Conservation (phyloP, 2,797 vertebrate genomes). For the Gymnoscopelus braueri region DNA sequence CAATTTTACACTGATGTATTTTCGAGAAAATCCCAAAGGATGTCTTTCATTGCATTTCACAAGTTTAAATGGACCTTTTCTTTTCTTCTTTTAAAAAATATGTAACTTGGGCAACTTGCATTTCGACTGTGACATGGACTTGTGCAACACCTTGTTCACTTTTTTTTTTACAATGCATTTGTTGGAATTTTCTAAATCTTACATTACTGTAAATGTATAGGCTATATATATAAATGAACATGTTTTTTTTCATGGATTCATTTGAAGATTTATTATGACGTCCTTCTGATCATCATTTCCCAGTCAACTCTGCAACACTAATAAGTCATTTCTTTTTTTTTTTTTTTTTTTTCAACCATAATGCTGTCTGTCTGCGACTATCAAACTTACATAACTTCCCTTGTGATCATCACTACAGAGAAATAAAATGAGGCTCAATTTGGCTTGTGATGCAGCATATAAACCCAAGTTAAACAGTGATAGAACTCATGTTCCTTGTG, state of each 20-base stretch:
- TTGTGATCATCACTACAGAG: conserved; percentile 35
- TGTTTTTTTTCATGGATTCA: conserved; percentile 37
- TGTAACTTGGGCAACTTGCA: conserved; percentile 65
- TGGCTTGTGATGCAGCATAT: conserved; percentile 10
- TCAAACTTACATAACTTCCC: conserved; percentile 35
- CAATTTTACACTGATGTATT: conserved; percentile 40
- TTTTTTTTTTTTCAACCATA: conserved; percentile 15
- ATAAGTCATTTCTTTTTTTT: not conserved
- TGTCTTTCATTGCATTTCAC: conserved; percentile 65
- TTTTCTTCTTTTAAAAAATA: conserved; percentile 51
- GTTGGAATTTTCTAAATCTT: conserved; percentile 44
- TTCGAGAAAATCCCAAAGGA: conserved; percentile 41
- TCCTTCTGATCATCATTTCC: conserved; percentile 31
- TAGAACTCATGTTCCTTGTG: conserved; percentile 14
- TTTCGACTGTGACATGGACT: conserved; percentile 47
- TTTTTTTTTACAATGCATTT: conserved; percentile 58
- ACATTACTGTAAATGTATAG: conserved; percentile 58
- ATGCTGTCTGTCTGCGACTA: conserved; percentile 27
- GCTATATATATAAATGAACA: conserved; percentile 45
- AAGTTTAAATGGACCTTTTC: conserved; percentile 75
- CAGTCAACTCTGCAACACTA: conserved; percentile 33
- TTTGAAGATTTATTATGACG: conserved; percentile 39
- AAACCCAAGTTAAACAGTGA: conserved; percentile 22
- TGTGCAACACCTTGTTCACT: conserved; percentile 59
- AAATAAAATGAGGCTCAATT: conserved; percentile 22